Conservation (phyloP, 2,797 vertebrate species). For the Rhabdomys pumilio region DNA sequence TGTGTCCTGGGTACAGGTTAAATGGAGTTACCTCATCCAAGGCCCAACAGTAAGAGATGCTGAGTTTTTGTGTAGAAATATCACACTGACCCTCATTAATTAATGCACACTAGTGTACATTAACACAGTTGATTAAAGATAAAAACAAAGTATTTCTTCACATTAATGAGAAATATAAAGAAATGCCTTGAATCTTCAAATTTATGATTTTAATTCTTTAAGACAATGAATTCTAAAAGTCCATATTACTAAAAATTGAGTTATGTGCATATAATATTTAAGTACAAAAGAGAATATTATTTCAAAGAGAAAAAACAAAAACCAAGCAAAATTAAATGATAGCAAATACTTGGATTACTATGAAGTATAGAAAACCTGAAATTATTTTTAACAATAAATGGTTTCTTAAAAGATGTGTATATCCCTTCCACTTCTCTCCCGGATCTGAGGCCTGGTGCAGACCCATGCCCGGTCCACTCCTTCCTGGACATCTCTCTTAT, state of each 20-base stretch:
- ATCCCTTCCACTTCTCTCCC: not conserved
- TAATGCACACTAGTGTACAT: not conserved
- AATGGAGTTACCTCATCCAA: too few species aligned
- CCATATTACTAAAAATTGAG: not conserved
- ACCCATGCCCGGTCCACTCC: too few species aligned
- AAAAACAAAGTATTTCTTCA: constrained; percentile 9
- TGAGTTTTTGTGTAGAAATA: not conserved
- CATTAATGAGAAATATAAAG: constrained; percentile 18
- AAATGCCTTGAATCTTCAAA: not conserved
- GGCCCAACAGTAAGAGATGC: not conserved
- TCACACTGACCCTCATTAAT: not conserved
- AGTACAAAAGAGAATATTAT: not conserved
- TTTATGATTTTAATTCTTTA: not conserved
- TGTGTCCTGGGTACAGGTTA: too few species aligned
- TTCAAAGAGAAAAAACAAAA: not conserved
- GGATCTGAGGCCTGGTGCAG: too few species aligned
- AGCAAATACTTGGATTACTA: not conserved
- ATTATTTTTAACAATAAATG: not conserved
- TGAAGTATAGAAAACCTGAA: not conserved
- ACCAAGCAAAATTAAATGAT: not conserved
- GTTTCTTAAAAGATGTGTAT: not conserved
- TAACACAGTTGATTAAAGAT: not conserved
- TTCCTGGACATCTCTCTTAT: too few species aligned
- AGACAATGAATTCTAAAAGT: constrained; percentile 5
- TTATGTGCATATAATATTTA: not conserved